Conservation (phyloP, 1,140 invertebrate genomes). For the Philopotamus ludificatus region DNA sequence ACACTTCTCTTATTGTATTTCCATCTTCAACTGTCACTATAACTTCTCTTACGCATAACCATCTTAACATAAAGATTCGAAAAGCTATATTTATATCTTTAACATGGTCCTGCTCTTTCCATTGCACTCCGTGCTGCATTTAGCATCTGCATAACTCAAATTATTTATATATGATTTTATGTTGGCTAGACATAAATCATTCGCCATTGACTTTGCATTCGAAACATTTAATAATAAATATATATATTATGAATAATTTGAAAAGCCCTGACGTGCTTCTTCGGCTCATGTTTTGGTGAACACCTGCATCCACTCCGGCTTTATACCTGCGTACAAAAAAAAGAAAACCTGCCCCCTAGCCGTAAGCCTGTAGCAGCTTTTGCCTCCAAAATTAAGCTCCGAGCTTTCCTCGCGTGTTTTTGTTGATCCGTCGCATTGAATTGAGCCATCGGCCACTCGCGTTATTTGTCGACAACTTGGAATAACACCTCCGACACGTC, state of each 20-base stretch:
- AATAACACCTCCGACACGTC: background rate
- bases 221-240: too few species aligned
- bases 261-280: conserved; percentile 14
- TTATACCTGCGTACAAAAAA: conserved; percentile 26
- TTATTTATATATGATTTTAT: too few species aligned
- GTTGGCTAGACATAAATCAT: too few species aligned
- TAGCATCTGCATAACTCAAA: too few species aligned
- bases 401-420: background rate
- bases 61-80: too few species aligned
- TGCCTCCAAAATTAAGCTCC: background rate
- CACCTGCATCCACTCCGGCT: conserved; percentile 35
- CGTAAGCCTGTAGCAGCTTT: conserved; percentile 11
- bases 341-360: conserved; percentile 19
- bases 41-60: too few species aligned
- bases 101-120: too few species aligned
- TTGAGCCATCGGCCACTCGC: conserved; percentile 30
- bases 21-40: too few species aligned
- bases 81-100: too few species aligned
- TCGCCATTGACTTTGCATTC: too few species aligned
- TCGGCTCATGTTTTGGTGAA: conserved; percentile 28
- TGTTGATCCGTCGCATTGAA: conserved; percentile 12
- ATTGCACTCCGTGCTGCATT: too few species aligned
- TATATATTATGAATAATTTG: background rate
- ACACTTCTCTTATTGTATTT: too few species aligned
- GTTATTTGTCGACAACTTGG: background rate